Evolutionary conservation across 2,888 invertebrate species (phyloP).

Genomic region (Chironomus tentans): DNA sequence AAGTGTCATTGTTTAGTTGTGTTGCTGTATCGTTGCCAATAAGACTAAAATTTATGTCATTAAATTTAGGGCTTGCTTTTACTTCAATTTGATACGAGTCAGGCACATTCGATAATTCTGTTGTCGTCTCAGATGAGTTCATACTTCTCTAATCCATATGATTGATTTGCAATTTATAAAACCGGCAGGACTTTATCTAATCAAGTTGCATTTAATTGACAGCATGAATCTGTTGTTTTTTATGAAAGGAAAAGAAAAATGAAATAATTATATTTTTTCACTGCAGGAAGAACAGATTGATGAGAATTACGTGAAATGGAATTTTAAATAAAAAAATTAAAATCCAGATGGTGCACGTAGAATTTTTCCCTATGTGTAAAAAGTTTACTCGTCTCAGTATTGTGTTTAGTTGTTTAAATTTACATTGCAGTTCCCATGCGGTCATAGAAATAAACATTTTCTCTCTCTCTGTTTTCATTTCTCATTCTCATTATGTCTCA

Average conservation of each 20-base stretch:
- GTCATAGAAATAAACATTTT: neutral
- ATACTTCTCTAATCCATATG: neutral
- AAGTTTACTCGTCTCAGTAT: neutral
- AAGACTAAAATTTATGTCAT: neutral
- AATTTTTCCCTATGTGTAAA: neutral
- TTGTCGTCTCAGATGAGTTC: conserved; percentile 10
- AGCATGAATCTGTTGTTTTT: conserved; percentile 3
- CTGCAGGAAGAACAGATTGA: too few species aligned
- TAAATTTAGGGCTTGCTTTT: neutral
- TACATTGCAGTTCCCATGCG: neutral
- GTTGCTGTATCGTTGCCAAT: neutral
- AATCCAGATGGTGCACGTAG: neutral
- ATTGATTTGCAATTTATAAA: neutral
- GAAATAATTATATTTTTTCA: neutral
- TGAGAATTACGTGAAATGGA: neutral
- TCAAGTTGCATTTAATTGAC: neutral
- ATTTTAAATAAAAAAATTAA: neutral
- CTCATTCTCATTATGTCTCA: too few species aligned
- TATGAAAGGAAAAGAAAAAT: neutral
- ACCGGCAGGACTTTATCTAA: neutral
- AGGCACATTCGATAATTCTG: conserved; percentile 9
- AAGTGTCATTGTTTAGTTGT: neutral
- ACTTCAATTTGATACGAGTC: conserved; percentile 5
- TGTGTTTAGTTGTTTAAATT: neutral
- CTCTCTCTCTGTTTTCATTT: too few species aligned